Evolutionary conservation across 2,888 invertebrate species (phyloP).

Genomic region (Candidula unifasciata): DNA sequence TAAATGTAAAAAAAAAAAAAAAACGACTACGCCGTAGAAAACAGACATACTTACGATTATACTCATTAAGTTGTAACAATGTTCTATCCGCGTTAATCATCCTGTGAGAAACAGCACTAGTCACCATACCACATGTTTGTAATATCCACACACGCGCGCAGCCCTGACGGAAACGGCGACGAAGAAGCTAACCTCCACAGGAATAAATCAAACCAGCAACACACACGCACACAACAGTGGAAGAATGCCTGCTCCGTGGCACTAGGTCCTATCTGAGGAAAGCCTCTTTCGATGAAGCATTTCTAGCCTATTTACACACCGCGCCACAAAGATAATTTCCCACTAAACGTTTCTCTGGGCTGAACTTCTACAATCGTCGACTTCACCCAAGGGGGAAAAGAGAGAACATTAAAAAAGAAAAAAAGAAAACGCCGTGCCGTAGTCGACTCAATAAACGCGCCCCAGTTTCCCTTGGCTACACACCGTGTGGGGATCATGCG

Average conservation of each 20-base stretch:
- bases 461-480: background rate
- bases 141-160: constrained; percentile 6
- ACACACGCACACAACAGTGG: constrained; percentile 33
- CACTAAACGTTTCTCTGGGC: constrained; percentile 44
- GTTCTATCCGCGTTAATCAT: background rate
- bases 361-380: constrained; percentile 37
- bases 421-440: constrained; percentile 9
- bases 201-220: constrained; percentile 10
- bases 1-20: too few species aligned
- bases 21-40: too few species aligned
- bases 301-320: constrained; percentile 38
- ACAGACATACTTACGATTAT: too few species aligned
- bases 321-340: constrained; percentile 45
- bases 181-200: background rate
- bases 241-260: constrained; percentile 33
- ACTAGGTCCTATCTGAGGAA: constrained; percentile 36
- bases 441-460: constrained; percentile 27
- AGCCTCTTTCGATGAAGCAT: constrained; percentile 19
- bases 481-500: background rate
- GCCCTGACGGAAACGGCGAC: background rate
- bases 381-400: constrained; percentile 34
- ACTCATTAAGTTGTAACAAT: too few species aligned
- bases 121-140: background rate
- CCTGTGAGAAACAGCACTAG: background rate
- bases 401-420: too few species aligned